These are phyloP conservation scores for Phylloscopus collybita DNA, from an alignment of 2,797 vertebrate species.

Conservation along the genomic window DNA sequence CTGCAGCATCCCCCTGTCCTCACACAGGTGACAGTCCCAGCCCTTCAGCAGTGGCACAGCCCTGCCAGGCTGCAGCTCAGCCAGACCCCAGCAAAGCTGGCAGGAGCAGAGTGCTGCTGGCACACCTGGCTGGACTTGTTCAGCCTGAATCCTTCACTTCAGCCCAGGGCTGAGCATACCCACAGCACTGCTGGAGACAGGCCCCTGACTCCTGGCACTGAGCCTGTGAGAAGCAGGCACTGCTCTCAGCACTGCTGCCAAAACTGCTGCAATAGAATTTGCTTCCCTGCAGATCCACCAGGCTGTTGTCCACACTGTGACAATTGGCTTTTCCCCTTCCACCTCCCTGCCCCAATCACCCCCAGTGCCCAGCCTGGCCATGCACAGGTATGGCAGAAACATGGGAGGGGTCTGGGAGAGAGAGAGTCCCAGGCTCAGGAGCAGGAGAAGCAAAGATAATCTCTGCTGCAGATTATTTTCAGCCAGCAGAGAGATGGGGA, in stretches of 20 bases:
- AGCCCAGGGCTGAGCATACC: neutral
- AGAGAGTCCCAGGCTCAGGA: neutral
- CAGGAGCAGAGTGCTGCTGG: neutral
- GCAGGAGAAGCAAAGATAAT: neutral
- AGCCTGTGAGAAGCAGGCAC: neutral
- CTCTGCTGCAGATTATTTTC: neutral
- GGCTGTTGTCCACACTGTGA: neutral
- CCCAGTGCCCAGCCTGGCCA: neutral
- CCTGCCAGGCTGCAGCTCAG: neutral
- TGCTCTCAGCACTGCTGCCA: neutral
- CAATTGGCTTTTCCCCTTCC: neutral
- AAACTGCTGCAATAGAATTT: neutral
- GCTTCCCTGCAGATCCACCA: neutral
- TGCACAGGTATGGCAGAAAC: rapidly evolving
- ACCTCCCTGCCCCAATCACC: too few species aligned
- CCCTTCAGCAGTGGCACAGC: neutral
- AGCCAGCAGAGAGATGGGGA: neutral
- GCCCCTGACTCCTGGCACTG: neutral
- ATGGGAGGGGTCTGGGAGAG: neutral
- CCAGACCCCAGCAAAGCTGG: neutral
- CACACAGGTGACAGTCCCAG: neutral
- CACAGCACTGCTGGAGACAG: neutral
- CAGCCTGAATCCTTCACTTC: neutral
- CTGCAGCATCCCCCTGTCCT: neutral
- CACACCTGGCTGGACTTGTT: neutral